Conservation (phyloP, 2,797 vertebrate species). For the Aeoliscus strigatus region DNA sequence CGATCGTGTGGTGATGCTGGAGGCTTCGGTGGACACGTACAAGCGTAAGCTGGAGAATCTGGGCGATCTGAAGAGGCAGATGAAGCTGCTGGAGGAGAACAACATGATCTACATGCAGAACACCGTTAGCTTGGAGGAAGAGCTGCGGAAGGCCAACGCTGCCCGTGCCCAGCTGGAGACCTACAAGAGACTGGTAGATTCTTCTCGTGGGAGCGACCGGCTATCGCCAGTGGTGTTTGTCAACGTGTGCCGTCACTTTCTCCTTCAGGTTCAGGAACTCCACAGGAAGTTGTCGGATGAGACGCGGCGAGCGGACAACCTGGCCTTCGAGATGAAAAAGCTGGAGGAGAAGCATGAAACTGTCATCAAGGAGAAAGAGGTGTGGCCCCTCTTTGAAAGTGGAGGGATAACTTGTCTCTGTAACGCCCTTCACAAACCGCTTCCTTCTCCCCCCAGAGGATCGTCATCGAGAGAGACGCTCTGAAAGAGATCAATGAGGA, state of each 20-base stretch:
- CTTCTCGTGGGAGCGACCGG: too few relatives aligned
- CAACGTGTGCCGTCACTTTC: not conserved
- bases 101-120: constrained; percentile 98
- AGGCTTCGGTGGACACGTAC: constrained; percentile 89
- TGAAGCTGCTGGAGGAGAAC: constrained; percentile 93
- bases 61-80: constrained; percentile 89
- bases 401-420: not conserved
- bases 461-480: constrained; percentile 89
- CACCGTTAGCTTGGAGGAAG: constrained; percentile 92
- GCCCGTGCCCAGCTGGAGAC: constrained; percentile 91
- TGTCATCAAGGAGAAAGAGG: constrained; percentile 92
- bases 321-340: constrained; percentile 90
- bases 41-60: constrained; percentile 94
- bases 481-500: constrained; percentile 96
- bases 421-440: not conserved
- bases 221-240: not conserved
- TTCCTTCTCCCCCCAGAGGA: constrained; percentile 70
- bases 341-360: constrained; percentile 91
- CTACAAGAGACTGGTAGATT: constrained; percentile 88
- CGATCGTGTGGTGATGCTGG: constrained; percentile 90
- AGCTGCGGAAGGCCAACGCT: constrained; percentile 92
- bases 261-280: constrained; percentile 86
- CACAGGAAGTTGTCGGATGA: constrained; percentile 90
- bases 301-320: constrained; percentile 88
- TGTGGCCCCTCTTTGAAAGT: constrained; percentile 35